Base-by-base conservation (phyloP, 2,797 vertebrate genomes). In the Loriculus beryllinus region DNA sequence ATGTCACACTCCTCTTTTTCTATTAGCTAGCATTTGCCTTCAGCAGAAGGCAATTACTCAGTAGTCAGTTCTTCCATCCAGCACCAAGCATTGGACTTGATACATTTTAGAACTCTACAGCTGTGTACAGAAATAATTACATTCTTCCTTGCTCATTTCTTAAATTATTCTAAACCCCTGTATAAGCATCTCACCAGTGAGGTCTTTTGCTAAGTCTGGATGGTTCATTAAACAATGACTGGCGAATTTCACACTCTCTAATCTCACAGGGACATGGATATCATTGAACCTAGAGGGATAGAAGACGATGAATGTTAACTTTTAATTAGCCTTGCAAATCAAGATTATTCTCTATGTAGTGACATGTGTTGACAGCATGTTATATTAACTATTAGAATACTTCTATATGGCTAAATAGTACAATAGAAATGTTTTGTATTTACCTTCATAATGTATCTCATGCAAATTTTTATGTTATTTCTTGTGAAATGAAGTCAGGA, bases 221-320 rank as follows among this genome's bases (percentile, higher is more conserved):
- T 99, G 99, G 97, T 99, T 99, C 99, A 99, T 99, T 97, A 99
- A 98, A 97, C 99, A 99, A 97, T 99, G 99, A 96, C 99, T 99
- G 92, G 99, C 99, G 96, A 99, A 99, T 98, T 99, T 99, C 86
- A 99, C 99, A 98, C 99, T 99, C 97, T 99, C 99, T 97, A 99
- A 98, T 97, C 99, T 98, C 96, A 99, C 99, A 92, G 99, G 99
- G 95, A 99, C 99, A 71, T 99, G 99, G 96, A 99, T 99, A 96
- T 99, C 99, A 97, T 99, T 99, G 98, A 99, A 99, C 97, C 99
- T 99, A 95, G 49, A 96, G 54, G 87, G 92, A 94, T 0, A 89
- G 77, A 92, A 69, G 96, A 96, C 54, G n/a, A 68, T 71, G 84
- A 96, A 95, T 39, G 88, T 97, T 97, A 97, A 92, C 92, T 95